Conservation (phyloP, 2,888 invertebrate genomes). For the Rhabditoides inermis region DNA sequence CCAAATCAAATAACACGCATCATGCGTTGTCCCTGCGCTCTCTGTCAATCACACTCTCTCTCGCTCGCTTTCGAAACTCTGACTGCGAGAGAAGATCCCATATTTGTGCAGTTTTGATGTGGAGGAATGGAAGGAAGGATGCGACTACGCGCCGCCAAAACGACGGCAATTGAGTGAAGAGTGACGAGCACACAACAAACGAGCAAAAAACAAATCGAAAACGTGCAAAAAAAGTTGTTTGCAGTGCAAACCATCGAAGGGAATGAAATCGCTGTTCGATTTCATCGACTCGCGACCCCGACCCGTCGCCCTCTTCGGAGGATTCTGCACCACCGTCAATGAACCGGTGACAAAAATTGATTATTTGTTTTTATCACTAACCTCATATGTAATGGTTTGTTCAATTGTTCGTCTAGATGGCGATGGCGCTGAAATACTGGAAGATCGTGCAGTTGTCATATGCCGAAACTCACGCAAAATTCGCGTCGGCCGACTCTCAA, state of each 20-base stretch:
- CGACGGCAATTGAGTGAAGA: too few relatives aligned
- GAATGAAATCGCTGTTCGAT: constrained; percentile 50
- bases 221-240: too few relatives aligned
- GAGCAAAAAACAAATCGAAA: too few relatives aligned
- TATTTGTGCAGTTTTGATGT: too few relatives aligned
- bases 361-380: not conserved
- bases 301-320: constrained; percentile 48
- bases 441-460: constrained; percentile 67
- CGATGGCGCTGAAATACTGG: constrained; percentile 70
- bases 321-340: constrained; percentile 40
- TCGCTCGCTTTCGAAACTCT: too few relatives aligned
- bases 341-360: not conserved
- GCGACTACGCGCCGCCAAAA: too few relatives aligned
- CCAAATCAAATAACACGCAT: too few relatives aligned
- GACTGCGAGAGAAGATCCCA: too few relatives aligned
- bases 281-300: constrained; percentile 36
- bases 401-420: constrained; percentile 6
- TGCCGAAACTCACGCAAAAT: constrained; percentile 51
- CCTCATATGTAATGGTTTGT: not conserved
- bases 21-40: too few relatives aligned
- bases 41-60: too few relatives aligned
- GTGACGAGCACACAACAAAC: too few relatives aligned
- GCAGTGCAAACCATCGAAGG: constrained; percentile 47
- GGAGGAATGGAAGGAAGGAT: too few relatives aligned
- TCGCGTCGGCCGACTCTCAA: constrained; percentile 42